A percentile compares a stretch with the other conserved stretches of the same genome.
Evolutionary conservation across 2,888 invertebrate genomes (phyloP).

Genomic region (Esperia sulphurella): DNA sequence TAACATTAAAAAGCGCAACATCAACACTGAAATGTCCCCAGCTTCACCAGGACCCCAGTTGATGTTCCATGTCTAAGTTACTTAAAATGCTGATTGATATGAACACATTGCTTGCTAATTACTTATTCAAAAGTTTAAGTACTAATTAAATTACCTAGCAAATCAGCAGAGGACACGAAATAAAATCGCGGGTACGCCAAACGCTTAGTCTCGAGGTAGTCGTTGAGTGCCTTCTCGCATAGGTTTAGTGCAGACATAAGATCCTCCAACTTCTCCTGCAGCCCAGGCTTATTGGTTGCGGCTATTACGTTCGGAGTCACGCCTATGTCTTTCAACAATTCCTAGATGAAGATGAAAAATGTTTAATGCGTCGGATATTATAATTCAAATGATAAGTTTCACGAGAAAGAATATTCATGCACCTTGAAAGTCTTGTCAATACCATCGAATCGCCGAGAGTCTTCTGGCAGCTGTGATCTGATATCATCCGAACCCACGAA

Average conservation of each 20-base stretch:
- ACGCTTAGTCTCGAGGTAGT: conserved; percentile 96
- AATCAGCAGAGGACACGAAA: conserved; percentile 95
- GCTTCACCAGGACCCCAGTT: too few species aligned
- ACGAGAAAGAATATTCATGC: background rate
- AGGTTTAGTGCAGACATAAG: conserved; percentile 85
- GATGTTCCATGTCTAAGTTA: too few species aligned
- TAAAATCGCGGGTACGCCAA: conserved; percentile 97
- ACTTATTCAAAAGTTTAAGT: too few species aligned
- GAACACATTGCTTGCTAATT: too few species aligned
- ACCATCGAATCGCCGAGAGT: conserved; percentile 91
- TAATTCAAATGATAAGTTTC: too few species aligned
- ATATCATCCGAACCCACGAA: conserved; percentile 98
- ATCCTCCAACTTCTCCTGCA: conserved; percentile 87
- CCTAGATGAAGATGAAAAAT: conserved; percentile 38
- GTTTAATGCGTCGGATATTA: too few species aligned
- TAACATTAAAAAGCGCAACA: too few species aligned
- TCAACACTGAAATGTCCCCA: too few species aligned
- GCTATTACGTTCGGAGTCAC: conserved; percentile 90
- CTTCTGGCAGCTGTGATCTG: conserved; percentile 92
- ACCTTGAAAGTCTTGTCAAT: conserved; percentile 92
- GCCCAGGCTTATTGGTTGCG: conserved; percentile 88
- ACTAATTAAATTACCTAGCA: conserved; percentile 80
- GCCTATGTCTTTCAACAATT: conserved; percentile 84
- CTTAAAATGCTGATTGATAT: too few species aligned
- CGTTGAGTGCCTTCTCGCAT: conserved; percentile 96